Evolutionary conservation across 2,113 vertebrate genomes (phyloP).

Genomic region (Myodes glareolus): DNA sequence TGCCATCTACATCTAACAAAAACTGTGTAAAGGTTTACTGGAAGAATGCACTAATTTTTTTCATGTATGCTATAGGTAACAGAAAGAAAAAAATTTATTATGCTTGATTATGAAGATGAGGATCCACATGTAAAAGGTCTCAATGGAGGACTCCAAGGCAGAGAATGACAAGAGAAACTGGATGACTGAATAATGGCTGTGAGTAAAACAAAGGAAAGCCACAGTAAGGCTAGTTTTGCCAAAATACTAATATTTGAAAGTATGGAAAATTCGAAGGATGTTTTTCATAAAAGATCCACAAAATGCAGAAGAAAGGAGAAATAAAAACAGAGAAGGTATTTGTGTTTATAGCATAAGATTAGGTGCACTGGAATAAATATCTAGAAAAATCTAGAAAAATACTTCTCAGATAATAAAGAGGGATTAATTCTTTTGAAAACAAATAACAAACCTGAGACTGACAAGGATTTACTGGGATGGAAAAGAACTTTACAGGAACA

Average conservation of each 20-base stretch:
- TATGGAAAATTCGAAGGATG: slow-evolving; percentile 23
- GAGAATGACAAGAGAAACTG: not conserved
- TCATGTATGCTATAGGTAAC: not conserved
- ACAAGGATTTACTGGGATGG: not conserved
- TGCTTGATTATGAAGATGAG: slow-evolving; percentile 44
- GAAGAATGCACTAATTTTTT: not conserved
- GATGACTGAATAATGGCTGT: slow-evolving; percentile 4
- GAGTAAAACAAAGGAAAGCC: not conserved
- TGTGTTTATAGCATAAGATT: slow-evolving; percentile 3
- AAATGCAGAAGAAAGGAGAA: not conserved
- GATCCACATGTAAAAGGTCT: not conserved
- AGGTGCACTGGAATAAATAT: not conserved
- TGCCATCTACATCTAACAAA: not conserved
- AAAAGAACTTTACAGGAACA: not conserved
- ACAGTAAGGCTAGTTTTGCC: not conserved
- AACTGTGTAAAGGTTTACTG: not conserved
- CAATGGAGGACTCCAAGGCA: not conserved
- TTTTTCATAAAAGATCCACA: not conserved
- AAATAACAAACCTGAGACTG: not conserved
- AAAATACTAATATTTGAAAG: slow-evolving; percentile 31
- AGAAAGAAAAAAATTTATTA: not conserved
- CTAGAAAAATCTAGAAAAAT: not conserved
- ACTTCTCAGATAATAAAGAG: slow-evolving; percentile 1
- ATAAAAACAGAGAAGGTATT: not conserved
- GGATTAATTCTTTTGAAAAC: not conserved